Percentiles rank a stretch among this genome's conserved stretches.
These are phyloP conservation scores for Daubentonia madagascariensis DNA, from an alignment of 2,113 vertebrate genomes.

Conservation along the genomic window DNA sequence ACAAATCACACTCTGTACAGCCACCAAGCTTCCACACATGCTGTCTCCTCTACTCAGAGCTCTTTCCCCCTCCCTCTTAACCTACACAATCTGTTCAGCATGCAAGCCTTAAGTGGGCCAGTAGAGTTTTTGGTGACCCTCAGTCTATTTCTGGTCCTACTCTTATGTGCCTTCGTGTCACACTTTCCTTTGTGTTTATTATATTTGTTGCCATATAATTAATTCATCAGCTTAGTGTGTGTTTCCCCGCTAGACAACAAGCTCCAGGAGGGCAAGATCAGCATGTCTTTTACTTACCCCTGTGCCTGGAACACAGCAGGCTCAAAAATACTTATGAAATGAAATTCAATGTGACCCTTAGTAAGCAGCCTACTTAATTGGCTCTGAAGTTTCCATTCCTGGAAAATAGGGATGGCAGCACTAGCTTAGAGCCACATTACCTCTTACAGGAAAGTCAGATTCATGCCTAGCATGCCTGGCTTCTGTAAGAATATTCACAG, in stretches of 20 bases:
- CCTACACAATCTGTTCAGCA: neutral
- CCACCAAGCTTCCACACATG: neutral
- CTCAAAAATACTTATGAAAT: constrained; percentile 9
- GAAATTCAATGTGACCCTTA: constrained; percentile 24
- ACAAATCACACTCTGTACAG: neutral
- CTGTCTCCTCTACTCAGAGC: neutral
- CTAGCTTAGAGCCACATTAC: neutral
- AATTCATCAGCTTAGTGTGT: neutral
- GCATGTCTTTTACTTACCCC: neutral
- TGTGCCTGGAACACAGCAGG: neutral
- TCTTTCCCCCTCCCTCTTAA: neutral
- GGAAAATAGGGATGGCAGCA: neutral
- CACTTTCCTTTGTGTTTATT: neutral
- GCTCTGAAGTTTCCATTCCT: constrained; percentile 35
- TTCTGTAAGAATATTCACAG: neutral
- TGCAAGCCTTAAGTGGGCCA: neutral
- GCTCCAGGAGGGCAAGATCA: neutral
- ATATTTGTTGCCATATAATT: neutral
- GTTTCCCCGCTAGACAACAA: neutral
- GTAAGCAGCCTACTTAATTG: neutral
- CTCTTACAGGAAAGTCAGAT: neutral
- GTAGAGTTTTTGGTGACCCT: neutral
- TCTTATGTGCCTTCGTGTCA: neutral
- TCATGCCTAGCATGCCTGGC: neutral
- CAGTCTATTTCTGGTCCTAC: neutral